Percentiles rank a stretch among this genome's conserved stretches.
Conservation (phyloP, 2,113 vertebrate species). For the Pachypanchax playfairii region DNA sequence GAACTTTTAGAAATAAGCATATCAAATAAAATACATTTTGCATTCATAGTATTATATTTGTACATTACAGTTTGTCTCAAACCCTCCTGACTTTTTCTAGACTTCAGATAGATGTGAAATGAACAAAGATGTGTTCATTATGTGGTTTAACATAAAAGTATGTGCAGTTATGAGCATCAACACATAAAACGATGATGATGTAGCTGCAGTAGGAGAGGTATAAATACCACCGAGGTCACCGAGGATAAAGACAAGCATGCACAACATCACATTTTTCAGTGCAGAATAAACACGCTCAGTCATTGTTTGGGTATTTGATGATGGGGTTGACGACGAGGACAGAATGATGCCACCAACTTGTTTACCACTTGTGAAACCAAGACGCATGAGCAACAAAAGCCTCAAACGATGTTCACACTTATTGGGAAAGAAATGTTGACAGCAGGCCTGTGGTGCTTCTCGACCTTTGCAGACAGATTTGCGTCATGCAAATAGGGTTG, state of each 20-base stretch:
- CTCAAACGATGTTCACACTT: constrained; percentile 42
- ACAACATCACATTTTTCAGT: too few species aligned
- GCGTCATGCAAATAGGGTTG: constrained; percentile 61
- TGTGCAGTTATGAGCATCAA: too few species aligned
- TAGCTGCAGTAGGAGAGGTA: too few species aligned
- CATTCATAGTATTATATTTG: too few species aligned
- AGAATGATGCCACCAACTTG: constrained; percentile 26
- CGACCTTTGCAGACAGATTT: constrained; percentile 64
- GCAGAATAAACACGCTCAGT: neutral
- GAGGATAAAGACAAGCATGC: neutral
- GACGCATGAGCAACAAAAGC: constrained; percentile 27
- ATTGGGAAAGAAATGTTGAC: constrained; percentile 61
- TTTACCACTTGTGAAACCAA: constrained; percentile 44
- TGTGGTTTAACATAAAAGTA: too few species aligned
- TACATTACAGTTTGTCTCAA: too few species aligned
- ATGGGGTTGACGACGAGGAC: neutral
- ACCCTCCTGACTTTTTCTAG: neutral
- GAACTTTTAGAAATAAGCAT: too few species aligned
- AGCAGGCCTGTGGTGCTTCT: constrained; percentile 62
- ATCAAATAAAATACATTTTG: too few species aligned
- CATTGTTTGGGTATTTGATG: constrained; percentile 8
- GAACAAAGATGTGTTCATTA: neutral
- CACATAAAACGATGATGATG: neutral
- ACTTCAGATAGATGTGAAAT: neutral
- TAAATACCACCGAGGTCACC: neutral